Evolutionary conservation across 2,888 invertebrate species (phyloP), one percentile per base, ranked within the genome.

Genomic region (Conchocele bisecta): DNA sequence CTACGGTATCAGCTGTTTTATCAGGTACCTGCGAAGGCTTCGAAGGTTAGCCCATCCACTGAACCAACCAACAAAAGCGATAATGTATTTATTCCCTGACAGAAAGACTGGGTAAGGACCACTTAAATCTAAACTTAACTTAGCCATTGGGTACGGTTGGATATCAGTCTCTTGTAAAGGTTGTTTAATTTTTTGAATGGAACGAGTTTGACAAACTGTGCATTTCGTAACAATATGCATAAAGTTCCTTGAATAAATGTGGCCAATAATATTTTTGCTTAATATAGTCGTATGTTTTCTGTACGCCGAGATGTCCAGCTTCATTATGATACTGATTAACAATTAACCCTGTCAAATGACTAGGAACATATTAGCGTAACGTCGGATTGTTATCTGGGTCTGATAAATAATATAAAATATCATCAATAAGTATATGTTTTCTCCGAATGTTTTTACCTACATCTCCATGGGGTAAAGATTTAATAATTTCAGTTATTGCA

Each of bases 81-180:
- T 24, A 29, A 66, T 66, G 37, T 57, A 66, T 28, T 46, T 46
- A 63, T 69, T 57, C 5, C 68, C 74, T 9, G 74, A 69, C 20
- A 74, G 29, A 7, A 58, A 48, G 17, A 15, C 61, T 1, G 56
- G 70, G 33, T 75, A 70, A n/a, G 70, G 75, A 1, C 67, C 63
- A 1, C 67, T 67, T 17, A 70, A 31, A 56, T 70, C 63, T 28
- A 70, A 29, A 5, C 63, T 60, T n/a, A 66, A 31, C 33, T 70
- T 75, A 31, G 75, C 70, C 37, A 70, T 64, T 6, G 70, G 48
- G 50, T 63, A 70, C n/a, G 73, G 74, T n/a, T 70, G 67, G 11
- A 77, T 70, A 24, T 76, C 63, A 9, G 76, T 76, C 39, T 68
- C 65, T 39, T 72, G 58, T 11, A n/a, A n/a, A n/a, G 68, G 65